Base-by-base conservation (phyloP, 2,888 invertebrate genomes). In the Epinotia nisella region DNA sequence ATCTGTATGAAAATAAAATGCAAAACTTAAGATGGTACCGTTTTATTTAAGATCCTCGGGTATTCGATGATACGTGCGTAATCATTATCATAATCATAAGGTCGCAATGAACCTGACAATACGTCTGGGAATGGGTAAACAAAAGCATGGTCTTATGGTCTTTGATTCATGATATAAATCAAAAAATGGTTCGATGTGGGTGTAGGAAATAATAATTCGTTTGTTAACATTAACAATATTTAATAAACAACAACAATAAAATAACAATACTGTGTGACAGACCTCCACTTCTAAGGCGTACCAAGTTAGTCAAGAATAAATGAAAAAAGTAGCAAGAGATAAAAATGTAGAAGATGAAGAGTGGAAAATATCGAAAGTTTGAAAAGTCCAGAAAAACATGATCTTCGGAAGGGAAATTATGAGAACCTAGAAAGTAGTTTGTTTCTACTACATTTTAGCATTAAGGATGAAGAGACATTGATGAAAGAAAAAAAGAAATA, bases 1-100 rank as follows among this genome's bases (percentile, higher is more conserved):
- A 90, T 87, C 79, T 90, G 91, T 93, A 91, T 87, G 81, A 87
- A 88, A 90, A 90, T 89, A 90, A 90, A 85, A 79, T 80, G 81
- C 78, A 81, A 83, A 83, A 86, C 79, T 76, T 75, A 71, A 71
- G 74, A 77, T 78, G 75, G 17, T 17, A 53, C 39, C 39, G 29
- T 71, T 76, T 76, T 64, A 68, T 75, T 75, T 75, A 76, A 67
- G 13, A 35, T 68, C 17, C 24, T 17, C 19, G 19, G 10, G 15
- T 21, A 15, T 39, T 10, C 7, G 24, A 29, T 29, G 29, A n/a
- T 9, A 15, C 9, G 0, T 24, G 49, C n/a, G n/a, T 49, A 49
- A 4, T 45, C 15, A 15, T 45, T 5, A 29, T 29, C 29, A 29
- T 29, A 29, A 29, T 29, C 3, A 29, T 29, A 29, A 29, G 29